These are phyloP conservation scores for Oreochromis aureus DNA, from an alignment of 2,113 vertebrate genomes.

Conservation along the genomic window DNA sequence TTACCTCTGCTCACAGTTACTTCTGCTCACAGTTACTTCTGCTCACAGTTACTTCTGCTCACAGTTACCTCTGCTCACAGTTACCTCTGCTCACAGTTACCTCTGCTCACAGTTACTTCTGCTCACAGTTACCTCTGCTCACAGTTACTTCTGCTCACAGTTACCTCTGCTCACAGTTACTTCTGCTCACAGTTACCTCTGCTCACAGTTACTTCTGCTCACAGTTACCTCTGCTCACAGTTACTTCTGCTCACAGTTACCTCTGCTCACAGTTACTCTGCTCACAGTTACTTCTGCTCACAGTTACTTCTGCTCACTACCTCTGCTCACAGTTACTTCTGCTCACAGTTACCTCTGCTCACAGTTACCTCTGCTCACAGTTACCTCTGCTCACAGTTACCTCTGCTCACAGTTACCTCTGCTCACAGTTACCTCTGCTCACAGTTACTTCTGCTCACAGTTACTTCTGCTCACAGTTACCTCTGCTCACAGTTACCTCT, in stretches of 20 bases:
- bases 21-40: fast-evolving
- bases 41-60: fast-evolving
- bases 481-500: neutral
- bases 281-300: fast-evolving
- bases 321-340: fast-evolving
- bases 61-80: fast-evolving
- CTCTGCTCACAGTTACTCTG: fast-evolving
- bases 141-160: fast-evolving
- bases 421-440: fast-evolving
- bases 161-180: fast-evolving
- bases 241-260: neutral
- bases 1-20: neutral
- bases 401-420: fast-evolving
- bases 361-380: neutral
- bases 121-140: neutral
- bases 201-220: fast-evolving
- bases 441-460: fast-evolving
- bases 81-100: fast-evolving
- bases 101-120: fast-evolving
- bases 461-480: too few species aligned
- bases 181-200: fast-evolving
- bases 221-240: neutral
- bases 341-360: neutral
- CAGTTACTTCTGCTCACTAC: too few species aligned
- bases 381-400: fast-evolving